phyloP scores from a whole-genome alignment of 2,888 invertebrate genomes.

The Caenorhabditis sp. region DNA sequence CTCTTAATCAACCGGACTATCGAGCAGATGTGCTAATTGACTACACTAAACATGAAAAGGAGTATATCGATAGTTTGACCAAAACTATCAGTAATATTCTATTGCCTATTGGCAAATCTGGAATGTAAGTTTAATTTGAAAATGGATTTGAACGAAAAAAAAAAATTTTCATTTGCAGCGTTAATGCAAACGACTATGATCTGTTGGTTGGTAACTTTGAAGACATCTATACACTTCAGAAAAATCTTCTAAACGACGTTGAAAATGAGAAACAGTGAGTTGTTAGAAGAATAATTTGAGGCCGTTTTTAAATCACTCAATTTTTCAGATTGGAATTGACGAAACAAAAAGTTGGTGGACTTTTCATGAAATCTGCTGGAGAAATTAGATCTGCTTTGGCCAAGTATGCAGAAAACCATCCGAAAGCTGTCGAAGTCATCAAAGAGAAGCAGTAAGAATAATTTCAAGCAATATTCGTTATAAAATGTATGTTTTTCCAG shows the following conservation, averaged over 20 bases:
- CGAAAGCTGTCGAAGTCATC: slow-evolving; percentile 89
- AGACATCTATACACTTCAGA: slow-evolving; percentile 86
- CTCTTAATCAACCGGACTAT: slow-evolving; percentile 27
- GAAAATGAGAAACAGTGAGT: slow-evolving; percentile 28
- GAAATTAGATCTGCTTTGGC: slow-evolving; percentile 82
- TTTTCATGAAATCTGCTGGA: slow-evolving; percentile 81
- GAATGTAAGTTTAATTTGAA: slow-evolving; percentile 28
- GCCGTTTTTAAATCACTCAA: background rate
- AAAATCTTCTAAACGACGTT: slow-evolving; percentile 77
- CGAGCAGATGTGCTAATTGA: slow-evolving; percentile 29
- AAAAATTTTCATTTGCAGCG: slow-evolving; percentile 20
- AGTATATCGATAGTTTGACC: slow-evolving; percentile 49
- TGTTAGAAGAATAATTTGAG: background rate
- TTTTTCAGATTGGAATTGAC: slow-evolving; percentile 67
- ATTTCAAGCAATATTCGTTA: background rate
- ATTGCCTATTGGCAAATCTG: slow-evolving; percentile 33
- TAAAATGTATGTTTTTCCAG: slow-evolving; percentile 4
- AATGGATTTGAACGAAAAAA: background rate
- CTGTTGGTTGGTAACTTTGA: slow-evolving; percentile 87
- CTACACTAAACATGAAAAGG: slow-evolving; percentile 34
- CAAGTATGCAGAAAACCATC: slow-evolving; percentile 90
- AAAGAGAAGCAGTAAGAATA: slow-evolving; percentile 89
- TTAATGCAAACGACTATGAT: slow-evolving; percentile 75
- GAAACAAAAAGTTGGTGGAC: slow-evolving; percentile 87
- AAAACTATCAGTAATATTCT: slow-evolving; percentile 39